Conservation (phyloP, 2,113 vertebrate species). For the Serilophus lunatus region DNA sequence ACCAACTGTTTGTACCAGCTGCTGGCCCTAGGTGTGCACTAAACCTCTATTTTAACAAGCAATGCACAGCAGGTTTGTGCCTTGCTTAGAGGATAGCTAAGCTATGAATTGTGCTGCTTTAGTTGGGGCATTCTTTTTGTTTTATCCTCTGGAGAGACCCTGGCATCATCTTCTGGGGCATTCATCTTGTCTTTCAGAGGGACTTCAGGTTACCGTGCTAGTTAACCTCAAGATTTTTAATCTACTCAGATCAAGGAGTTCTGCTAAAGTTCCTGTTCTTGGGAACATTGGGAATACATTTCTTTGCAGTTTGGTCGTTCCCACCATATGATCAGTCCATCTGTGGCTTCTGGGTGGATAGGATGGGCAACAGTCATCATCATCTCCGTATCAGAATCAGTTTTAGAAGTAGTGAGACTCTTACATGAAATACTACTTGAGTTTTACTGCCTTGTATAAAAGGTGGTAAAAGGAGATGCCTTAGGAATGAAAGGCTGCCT, state of each 20-base stretch:
- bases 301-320: background rate
- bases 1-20: background rate
- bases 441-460: background rate
- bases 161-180: background rate
- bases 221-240: background rate
- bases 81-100: background rate
- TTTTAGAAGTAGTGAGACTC: background rate
- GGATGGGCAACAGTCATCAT: background rate
- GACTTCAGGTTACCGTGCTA: background rate
- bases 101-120: background rate
- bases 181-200: background rate
- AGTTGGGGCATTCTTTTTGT: background rate
- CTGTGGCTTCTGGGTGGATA: background rate
- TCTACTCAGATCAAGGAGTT: background rate
- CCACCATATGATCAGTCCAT: background rate
- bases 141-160: background rate
- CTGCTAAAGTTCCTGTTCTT: background rate
- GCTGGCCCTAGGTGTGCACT: background rate
- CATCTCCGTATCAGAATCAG: fast-evolving
- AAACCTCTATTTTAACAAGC: background rate
- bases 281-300: background rate
- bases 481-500: background rate
- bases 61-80: background rate
- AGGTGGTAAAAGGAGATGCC: background rate
- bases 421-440: background rate